Evolutionary conservation across 2,888 invertebrate species (phyloP), one percentile per base, ranked within the genome.

Genomic region (Eristalinus aeneus): DNA sequence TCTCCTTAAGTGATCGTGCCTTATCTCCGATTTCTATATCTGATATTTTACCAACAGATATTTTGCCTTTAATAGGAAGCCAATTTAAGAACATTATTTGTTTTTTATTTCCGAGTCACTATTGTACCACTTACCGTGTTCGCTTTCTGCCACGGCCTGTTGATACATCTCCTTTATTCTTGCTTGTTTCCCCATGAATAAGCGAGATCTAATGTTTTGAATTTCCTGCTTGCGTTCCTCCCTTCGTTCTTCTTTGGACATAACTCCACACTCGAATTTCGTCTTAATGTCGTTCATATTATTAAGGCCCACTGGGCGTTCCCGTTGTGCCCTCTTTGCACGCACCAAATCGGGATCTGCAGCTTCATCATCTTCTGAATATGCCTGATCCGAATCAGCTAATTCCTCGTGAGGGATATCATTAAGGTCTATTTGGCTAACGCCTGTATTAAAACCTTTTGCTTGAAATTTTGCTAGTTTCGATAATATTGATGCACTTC

Each of bases 111-210:
- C 5, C 27, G 27, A 5, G 27, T 2, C 27, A 27, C 27, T 3
- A 27, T 5, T 27, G 27, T 27, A 20, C 34, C 34, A 34, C 74
- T 90, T 89, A 93, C 94, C 93, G 89, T 95, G 94, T 91, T 96
- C 97, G 81, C 96, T 96, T 89, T 96, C 97, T 89, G 95, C 95
- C 0, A 97, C 96, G 0, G 97, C 97, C 90, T 97, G 97, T 90
- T 98, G 97, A 91, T 98, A 98, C 94, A 97, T 95, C 90, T 97
- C 97, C 91, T 97, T 98, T 93, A 98, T 96, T 90, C 97, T 97
- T 0, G 96, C 97, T 93, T 97, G 97, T 91, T 97, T 97, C 11
- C 97, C 97, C 96, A 97, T 95, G 90, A 97, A 97, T 23, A 98
- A 93, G 64, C 97, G 93, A 89, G 96, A 97, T 74, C 98, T 94